Conservation (phyloP, 2,888 invertebrate genomes). For the Xiphydria camelus region DNA sequence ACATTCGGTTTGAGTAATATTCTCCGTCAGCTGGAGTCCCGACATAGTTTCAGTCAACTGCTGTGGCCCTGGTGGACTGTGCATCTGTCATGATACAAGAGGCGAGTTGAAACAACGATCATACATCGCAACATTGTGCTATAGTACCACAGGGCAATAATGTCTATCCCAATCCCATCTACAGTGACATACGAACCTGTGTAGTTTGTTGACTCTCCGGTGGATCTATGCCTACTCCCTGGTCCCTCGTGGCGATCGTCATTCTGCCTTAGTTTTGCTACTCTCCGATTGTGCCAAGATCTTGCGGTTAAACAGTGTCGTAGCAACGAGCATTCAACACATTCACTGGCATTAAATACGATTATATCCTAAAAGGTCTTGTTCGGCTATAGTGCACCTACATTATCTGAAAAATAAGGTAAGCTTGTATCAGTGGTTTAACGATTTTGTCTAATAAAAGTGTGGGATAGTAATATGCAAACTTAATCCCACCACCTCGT, state of each 20-base stretch:
- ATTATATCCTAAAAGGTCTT: conserved; percentile 55
- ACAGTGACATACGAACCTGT: no score
- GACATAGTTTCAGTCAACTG: conserved; percentile 53
- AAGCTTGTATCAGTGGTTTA: no score
- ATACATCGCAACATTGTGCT: no score
- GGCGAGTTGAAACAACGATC: no score
- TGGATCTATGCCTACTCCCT: conserved; percentile 64
- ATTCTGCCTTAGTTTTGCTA: conserved; percentile 56
- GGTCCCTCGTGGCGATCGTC: conserved; percentile 68
- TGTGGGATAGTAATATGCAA: no score
- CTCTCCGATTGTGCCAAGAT: conserved; percentile 40
- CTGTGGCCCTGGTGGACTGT: conserved; percentile 52
- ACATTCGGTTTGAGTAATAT: conserved; percentile 47
- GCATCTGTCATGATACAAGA: conserved; percentile 44
- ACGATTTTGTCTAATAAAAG: no score
- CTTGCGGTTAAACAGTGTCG: conserved; percentile 43
- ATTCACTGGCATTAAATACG: conserved; percentile 55
- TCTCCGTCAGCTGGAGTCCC: conserved; percentile 51
- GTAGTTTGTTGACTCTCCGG: conserved; percentile 59
- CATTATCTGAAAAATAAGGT: conserved; percentile 57
- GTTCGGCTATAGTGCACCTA: conserved; percentile 53
- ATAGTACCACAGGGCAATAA: no score
- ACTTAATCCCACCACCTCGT: no score
- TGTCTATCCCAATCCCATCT: no score
- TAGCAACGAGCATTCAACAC: conserved; percentile 51